phyloP scores from a whole-genome alignment of 2,888 invertebrate genomes.

The Conops quadrifasciatus region DNA sequence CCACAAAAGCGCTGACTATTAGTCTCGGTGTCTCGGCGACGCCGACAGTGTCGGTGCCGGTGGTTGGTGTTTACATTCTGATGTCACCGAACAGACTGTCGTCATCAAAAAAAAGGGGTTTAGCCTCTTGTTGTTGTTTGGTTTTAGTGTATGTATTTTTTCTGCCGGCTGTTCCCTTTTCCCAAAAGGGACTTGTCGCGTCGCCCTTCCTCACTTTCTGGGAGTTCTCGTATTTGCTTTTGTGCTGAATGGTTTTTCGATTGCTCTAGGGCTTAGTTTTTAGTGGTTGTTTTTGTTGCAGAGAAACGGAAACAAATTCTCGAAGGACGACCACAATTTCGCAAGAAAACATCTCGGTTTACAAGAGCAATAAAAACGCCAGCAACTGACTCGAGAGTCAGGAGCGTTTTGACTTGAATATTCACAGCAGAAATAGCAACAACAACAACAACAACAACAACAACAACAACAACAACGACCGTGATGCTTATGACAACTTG shows the following conservation, averaged over 20 bases:
- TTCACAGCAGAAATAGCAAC: conserved; percentile 3
- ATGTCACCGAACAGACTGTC: no score
- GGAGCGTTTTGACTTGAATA: background rate
- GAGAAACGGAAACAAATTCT: conserved; percentile 41
- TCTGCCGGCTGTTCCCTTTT: background rate
- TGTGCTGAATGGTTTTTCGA: conserved; percentile 39
- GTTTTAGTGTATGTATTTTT: no score
- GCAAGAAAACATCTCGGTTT: background rate
- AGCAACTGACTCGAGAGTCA: no score
- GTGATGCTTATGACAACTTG: background rate
- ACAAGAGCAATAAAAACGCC: background rate
- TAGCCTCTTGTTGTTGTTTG: conserved; percentile 1
- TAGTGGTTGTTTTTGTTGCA: no score
- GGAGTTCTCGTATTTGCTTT: conserved; percentile 23
- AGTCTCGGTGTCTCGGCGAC: no score
- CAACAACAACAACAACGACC: conserved; percentile 6
- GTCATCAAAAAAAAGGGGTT: no score
- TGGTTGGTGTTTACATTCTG: no score
- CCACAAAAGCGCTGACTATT: no score
- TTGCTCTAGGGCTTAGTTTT: conserved; percentile 42
- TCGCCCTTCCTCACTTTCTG: conserved; percentile 18
- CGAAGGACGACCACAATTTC: background rate
- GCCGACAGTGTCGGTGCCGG: no score
- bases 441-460: conserved; percentile 12
- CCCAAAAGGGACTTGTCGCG: conserved; percentile 1